These are phyloP conservation scores for Uropetala carovei DNA, from an alignment of 2,888 invertebrate species.

Conservation along the genomic window DNA sequence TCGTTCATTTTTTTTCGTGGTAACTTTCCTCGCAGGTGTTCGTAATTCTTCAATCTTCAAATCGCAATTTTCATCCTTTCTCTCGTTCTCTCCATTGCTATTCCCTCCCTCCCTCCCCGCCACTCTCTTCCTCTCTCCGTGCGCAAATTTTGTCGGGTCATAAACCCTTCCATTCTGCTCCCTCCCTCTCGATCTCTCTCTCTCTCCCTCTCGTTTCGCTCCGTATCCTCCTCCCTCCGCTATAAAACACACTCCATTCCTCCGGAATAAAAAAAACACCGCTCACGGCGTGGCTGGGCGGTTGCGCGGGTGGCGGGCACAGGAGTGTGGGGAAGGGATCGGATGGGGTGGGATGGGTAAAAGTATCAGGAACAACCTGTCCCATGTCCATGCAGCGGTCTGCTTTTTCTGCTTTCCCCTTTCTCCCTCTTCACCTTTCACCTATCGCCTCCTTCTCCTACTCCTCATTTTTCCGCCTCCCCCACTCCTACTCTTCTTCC, in stretches of 20 bases:
- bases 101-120: no score
- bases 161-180: neutral
- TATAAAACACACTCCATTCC: conserved; percentile 19
- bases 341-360: no score
- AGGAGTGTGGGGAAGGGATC: no score
- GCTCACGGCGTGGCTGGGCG: neutral
- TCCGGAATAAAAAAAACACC: neutral
- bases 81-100: no score
- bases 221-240: neutral
- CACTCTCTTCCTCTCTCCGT: neutral
- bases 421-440: neutral
- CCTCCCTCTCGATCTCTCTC: neutral
- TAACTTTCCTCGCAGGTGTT: conserved; percentile 17
- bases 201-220: neutral
- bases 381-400: neutral
- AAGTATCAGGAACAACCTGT: neutral
- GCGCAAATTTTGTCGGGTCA: neutral
- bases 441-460: no score
- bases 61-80: neutral
- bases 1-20: neutral
- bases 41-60: conserved; percentile 29
- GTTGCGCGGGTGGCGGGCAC: neutral
- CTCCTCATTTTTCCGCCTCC: neutral
- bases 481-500: neutral
- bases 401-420: neutral